Base-by-base conservation (phyloP, 2,888 invertebrate genomes). In the Phengaris alcon region DNA sequence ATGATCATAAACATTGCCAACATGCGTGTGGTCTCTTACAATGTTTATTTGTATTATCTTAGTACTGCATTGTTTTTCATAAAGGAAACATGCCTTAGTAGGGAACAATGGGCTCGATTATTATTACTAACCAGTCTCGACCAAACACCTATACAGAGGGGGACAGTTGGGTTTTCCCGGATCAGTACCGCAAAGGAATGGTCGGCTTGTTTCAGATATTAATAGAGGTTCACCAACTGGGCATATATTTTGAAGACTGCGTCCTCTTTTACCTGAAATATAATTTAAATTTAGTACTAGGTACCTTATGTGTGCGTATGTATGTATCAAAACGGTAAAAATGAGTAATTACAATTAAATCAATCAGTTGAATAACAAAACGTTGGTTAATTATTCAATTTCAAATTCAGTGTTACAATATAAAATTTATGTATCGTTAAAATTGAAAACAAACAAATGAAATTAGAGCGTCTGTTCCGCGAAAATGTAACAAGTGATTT, bases 101-200 rank as follows among this genome's bases (percentile, higher is more conserved):
- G 12, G 64, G 44, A 76, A 80, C 80, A 81, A 82, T 81, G 75
- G 77, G 46, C 75, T 57, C 75, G 76, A 77, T 79, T 75, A 77
- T 75, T 59, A 52, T 35, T 72, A 76, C 79, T 81, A 89, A 95
- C 95, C 95, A 88, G 94, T 94, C 83, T 97, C 96, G 9, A 97
- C 97, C 77, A 96, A 93, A 84, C 97, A 97, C 82, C 95, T 95
- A 87, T 97, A 97, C 78, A 97, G 93, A 0, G 97, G 96, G 0
- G 97, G 97, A 83, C 97, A 98, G 79, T 95, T 95, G 0, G 97
- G 97, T 88, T 97, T 97, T 54, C 97, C 97, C 6, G 96, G 95
- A 64, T 96, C 96, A 44, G 95, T 95, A 13, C 97, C 97, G 84
- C 97, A 97, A 51, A 97, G 91, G 88, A 97, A 97, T 0, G 97